Conservation (phyloP, 2,113 vertebrate genomes). For the Alaudala cheleensis region DNA sequence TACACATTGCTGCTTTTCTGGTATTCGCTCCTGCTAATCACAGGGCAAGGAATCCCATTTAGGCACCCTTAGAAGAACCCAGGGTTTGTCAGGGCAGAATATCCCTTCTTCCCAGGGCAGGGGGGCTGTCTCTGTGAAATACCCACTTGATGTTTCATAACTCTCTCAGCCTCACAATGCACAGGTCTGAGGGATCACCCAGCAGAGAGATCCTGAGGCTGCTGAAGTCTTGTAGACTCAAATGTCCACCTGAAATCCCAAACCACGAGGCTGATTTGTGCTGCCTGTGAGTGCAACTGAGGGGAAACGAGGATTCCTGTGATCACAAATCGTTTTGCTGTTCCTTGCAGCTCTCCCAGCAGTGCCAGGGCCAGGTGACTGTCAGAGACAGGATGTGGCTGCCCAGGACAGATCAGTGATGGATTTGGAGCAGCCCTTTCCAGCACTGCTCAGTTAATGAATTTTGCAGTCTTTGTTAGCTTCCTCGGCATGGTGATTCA, state of each 20-base stretch:
- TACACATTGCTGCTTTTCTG: neutral
- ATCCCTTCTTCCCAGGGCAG: neutral
- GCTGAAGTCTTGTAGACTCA: neutral
- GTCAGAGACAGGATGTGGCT: conserved; percentile 14
- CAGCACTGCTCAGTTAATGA: conserved; percentile 23
- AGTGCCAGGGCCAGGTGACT: neutral
- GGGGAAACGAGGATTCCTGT: neutral
- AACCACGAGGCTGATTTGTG: neutral
- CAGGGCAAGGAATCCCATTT: neutral
- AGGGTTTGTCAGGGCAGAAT: neutral
- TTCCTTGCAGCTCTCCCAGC: neutral
- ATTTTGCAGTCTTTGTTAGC: conserved; percentile 16
- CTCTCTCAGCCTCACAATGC: neutral
- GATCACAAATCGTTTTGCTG: neutral
- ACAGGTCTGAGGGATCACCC: neutral
- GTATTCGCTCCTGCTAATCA: neutral
- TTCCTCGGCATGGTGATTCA: neutral
- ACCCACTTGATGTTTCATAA: neutral
- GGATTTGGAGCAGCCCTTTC: conserved; percentile 16
- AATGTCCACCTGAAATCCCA: neutral
- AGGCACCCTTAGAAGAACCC: neutral
- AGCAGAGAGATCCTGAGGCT: neutral
- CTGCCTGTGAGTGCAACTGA: neutral
- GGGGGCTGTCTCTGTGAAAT: neutral
- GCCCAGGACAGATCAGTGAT: neutral